Base-by-base conservation (phyloP, 1,140 invertebrate genomes). In the Mamestra configurata region DNA sequence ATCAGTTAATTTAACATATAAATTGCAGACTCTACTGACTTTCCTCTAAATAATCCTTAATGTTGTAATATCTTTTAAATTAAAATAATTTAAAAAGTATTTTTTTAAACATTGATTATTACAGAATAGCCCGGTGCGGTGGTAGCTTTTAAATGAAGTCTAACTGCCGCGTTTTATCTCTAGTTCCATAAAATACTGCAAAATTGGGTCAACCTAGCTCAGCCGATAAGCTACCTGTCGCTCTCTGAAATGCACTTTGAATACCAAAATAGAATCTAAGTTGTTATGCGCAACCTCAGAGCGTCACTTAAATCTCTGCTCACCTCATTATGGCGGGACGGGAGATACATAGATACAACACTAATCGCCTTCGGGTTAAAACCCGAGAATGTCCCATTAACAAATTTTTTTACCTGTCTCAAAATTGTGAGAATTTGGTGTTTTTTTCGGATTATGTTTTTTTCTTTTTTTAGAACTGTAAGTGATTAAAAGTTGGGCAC, bases 151-250 rank as follows among this genome's bases (percentile, higher is more conserved):
- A n/a, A n/a, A n/a, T 31, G 27, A 31, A 31, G 27, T 31, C 2
- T 31, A 31, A 5, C 27, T 3, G 5, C 1, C 27, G 27, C 27
- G 10, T 15, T 3, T 49, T 15, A 57, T 57, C 22, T 57, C 1
- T 57, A 4, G 11, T 57, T 15, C 22, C 22, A 57, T 15, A 24
- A 57, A 27, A 27, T 53, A 4, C 18, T 53, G 3, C 51, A 66
- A 66, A 40, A 66, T 66, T 66, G 35, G 35, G 61, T 40, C 61
- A 66, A 35, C 11, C 61, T 66, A 66, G 61, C 35, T 40, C 35
- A 40, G 18, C 35, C 20, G 61, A 66, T 66, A 66, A 22, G 31
- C 61, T 37, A 66, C 35, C 61, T 66, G 61, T 18, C 35, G 11
- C 35, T 37, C 0, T 4, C 35, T 22, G 18, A 66, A 66, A 66